Evolutionary conservation across 2,113 vertebrate genomes (phyloP), one percentile per base, ranked within the genome.

Genomic region (Catharus bicknelli): DNA sequence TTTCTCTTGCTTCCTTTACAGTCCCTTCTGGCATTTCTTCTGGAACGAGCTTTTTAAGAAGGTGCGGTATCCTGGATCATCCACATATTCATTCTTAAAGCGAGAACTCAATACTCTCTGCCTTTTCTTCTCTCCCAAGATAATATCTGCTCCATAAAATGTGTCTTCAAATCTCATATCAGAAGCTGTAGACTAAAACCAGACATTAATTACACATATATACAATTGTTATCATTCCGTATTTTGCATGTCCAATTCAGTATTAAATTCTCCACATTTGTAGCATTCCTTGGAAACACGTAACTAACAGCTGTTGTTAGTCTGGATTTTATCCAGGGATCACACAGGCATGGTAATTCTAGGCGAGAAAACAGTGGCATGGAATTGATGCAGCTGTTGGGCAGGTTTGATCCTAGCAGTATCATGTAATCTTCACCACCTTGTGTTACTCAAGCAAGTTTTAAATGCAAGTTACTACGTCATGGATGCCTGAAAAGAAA

Each of bases 141-240:
- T 98, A 70, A 97, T 86, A 84, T 97, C 96, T 81, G 95, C 84
- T 93, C 98, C 99, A 96, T 97, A 99, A 98, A 99, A 99, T 0
- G 98, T 97, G 78, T 99, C 99, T 97, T 99, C 98, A 95, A 99
- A 99, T 90, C 98, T 98, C 99, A 99, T 99, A 82, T 98, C 98
- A 78, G 99, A 99, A 26, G 99, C 99, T 94, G 98, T 99, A 83
- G 99, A 99, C 99, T 99, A 83, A 97, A 96, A 94, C 27, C 55
- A 97, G 78, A 76, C 25, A 92, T 68, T 13, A 88, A 64, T 97
- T 94, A 95, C 16, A 72, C 1, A 19, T 16, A 40, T 8, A 57
- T 7, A 54, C 1, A 55, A n/a, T 16, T 86, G 66, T 67, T 45
- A 72, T 3, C 27, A 55, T 59, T 47, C 19, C 1, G 0, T 21